A percentile compares a stretch with the other conserved stretches of the same genome.
phyloP scores from a whole-genome alignment of 1,140 invertebrate genomes.

The Diuraphis noxia region DNA sequence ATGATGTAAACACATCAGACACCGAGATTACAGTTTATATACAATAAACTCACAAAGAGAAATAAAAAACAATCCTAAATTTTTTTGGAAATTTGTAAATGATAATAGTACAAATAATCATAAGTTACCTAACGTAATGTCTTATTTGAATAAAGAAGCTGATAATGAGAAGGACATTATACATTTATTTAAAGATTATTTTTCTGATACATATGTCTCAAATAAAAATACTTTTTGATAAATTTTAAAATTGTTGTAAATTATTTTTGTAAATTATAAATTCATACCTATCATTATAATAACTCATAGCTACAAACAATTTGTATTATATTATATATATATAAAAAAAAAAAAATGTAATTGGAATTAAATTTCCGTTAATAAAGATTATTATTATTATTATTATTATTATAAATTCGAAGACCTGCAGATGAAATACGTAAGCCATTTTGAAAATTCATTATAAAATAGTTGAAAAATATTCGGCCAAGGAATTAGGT shows the following conservation, averaged over 20 bases:
- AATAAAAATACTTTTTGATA: too few species aligned
- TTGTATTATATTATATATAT: too few species aligned
- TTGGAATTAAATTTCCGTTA: too few species aligned
- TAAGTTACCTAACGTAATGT: neutral
- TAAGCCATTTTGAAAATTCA: neutral
- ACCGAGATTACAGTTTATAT: neutral
- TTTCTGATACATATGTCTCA: neutral
- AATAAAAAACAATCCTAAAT: neutral
- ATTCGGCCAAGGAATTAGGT: too few species aligned
- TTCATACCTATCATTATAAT: too few species aligned
- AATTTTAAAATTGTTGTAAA: too few species aligned
- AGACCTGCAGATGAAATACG: neutral
- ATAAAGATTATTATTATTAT: too few species aligned
- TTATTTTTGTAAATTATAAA: too few species aligned
- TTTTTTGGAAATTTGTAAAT: neutral
- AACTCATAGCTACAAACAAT: too few species aligned
- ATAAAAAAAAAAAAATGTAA: too few species aligned
- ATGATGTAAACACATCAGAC: neutral
- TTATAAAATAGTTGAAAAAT: neutral
- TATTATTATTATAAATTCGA: too few species aligned
- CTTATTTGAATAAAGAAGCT: neutral
- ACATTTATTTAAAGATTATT: neutral
- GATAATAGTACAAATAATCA: neutral
- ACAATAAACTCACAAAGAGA: neutral
- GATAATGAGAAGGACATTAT: neutral